Evolutionary conservation across 2,113 vertebrate species (phyloP).

Genomic region (Geococcyx californianus): DNA sequence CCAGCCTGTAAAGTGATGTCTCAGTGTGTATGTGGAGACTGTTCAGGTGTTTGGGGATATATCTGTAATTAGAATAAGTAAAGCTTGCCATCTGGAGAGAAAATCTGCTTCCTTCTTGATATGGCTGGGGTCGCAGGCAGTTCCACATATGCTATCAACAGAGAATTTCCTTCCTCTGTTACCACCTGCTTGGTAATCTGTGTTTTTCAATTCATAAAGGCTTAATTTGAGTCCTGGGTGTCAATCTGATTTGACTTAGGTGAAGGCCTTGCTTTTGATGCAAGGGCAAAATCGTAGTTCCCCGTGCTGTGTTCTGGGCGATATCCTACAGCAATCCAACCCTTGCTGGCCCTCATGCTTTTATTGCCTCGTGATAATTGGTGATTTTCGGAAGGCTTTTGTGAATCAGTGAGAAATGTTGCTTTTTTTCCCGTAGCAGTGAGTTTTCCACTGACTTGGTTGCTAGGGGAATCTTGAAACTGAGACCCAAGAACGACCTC

Average conservation of each 20-base stretch:
- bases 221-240: background rate
- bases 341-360: background rate
- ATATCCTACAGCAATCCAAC: background rate
- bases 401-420: background rate
- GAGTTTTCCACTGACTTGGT: background rate
- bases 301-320: background rate
- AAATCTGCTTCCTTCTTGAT: background rate
- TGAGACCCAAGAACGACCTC: background rate
- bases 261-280: background rate
- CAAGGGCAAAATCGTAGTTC: background rate
- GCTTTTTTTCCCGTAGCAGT: background rate
- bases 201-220: background rate
- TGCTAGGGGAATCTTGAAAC: background rate
- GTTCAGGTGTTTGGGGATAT: slow-evolving; percentile 18
- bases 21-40: background rate
- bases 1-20: background rate
- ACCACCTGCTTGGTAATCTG: background rate
- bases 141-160: background rate
- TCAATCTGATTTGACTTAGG: background rate
- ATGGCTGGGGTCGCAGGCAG: background rate
- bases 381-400: background rate
- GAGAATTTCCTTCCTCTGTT: background rate
- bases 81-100: slow-evolving; percentile 47
- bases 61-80: background rate
- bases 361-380: background rate